These are phyloP conservation scores for Periparus ater DNA, from an alignment of 2,797 vertebrate species.

Conservation along the genomic window DNA sequence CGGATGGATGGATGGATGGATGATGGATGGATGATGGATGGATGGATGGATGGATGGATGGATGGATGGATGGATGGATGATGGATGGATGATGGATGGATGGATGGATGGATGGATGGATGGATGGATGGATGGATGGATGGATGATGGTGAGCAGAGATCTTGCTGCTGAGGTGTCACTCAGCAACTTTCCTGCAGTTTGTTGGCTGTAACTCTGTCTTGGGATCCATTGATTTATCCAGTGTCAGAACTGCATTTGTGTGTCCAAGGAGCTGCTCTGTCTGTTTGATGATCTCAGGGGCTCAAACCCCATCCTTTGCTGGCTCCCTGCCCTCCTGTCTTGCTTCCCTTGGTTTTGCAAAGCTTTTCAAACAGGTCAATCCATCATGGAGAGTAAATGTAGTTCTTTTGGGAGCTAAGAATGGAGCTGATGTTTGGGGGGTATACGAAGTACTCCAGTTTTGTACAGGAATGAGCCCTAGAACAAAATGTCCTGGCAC, in stretches of 20 bases:
- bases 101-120: background rate
- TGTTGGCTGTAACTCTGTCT: background rate
- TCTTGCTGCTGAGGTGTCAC: background rate
- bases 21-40: background rate
- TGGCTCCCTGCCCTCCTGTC: background rate
- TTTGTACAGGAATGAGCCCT: background rate
- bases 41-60: background rate
- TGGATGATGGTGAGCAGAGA: background rate
- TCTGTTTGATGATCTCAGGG: background rate
- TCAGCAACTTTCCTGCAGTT: background rate
- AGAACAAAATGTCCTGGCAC: background rate
- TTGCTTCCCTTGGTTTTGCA: background rate
- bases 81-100: background rate
- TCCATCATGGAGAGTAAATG: background rate
- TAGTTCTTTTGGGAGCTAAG: background rate
- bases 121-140: background rate
- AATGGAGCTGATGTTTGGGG: background rate
- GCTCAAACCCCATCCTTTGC: background rate
- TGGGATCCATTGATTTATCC: background rate
- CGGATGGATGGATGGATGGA: too few relatives aligned
- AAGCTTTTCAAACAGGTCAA: background rate
- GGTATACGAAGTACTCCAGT: background rate
- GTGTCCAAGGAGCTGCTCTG: background rate
- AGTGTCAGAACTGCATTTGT: rapidly evolving
- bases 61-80: background rate